A percentile compares a stretch with the other conserved stretches of the same genome.
Evolutionary conservation across 2,113 vertebrate genomes (phyloP).

Genomic region (Cavia aperea): DNA sequence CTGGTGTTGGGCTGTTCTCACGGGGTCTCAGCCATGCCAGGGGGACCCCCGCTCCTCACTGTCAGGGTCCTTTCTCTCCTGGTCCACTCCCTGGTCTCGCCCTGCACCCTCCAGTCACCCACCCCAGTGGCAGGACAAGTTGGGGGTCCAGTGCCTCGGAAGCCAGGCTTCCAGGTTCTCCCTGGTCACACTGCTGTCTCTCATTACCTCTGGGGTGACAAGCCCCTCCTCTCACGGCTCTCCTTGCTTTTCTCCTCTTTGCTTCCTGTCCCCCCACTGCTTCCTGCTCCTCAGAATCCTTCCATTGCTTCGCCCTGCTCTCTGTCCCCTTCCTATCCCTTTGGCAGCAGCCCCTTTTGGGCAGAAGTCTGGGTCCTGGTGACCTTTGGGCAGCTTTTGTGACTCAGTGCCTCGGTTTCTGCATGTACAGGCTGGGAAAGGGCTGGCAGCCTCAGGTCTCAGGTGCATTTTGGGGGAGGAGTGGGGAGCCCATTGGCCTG

Average conservation of each 20-base stretch:
- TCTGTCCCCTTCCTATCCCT: background rate
- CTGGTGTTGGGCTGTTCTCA: background rate
- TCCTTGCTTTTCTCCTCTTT: accelerated
- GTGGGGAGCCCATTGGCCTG: background rate
- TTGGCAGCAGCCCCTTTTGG: background rate
- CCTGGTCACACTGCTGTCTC: accelerated
- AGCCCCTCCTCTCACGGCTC: accelerated
- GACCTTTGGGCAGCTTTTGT: background rate
- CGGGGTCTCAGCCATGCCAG: background rate
- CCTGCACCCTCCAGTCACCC: background rate
- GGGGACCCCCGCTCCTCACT: accelerated
- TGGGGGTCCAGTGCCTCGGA: too few species aligned
- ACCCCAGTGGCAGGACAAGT: accelerated
- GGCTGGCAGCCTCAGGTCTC: background rate
- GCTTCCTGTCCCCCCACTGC: background rate
- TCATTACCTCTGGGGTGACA: background rate
- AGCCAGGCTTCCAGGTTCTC: background rate
- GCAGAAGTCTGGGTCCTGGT: background rate
- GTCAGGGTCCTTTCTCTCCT: accelerated
- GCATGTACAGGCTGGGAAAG: background rate
- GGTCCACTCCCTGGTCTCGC: background rate
- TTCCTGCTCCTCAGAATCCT: too few species aligned
- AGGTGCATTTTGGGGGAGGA: background rate
- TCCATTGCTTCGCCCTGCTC: too few species aligned
- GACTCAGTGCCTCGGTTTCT: background rate